These are phyloP conservation scores for Piaya cayana DNA, from an alignment of 2,113 vertebrate species.

Conservation along the genomic window DNA sequence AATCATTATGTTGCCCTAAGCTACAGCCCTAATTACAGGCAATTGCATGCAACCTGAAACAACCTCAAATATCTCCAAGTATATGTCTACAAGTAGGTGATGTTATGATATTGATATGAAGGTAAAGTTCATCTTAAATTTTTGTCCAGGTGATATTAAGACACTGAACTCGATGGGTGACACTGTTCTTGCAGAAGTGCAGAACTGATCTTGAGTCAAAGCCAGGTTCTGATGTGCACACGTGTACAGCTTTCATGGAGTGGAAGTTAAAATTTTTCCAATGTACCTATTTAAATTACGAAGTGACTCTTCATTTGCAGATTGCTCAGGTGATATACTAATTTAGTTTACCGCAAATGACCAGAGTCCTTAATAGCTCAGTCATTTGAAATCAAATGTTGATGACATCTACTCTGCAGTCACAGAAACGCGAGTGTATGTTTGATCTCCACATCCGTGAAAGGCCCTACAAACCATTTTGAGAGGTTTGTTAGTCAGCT, in stretches of 20 bases:
- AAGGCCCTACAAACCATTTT: not conserved
- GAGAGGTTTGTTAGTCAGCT: not conserved
- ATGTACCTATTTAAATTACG: not conserved
- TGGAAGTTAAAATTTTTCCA: not conserved
- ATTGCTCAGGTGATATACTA: not conserved
- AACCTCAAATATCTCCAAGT: not conserved
- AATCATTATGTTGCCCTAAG: not conserved
- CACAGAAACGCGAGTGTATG: rapidly evolving
- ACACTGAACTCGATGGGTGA: not conserved
- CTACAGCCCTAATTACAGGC: not conserved
- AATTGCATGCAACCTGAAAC: not conserved
- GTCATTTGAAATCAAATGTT: not conserved
- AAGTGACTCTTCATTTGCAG: not conserved
- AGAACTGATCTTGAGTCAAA: not conserved
- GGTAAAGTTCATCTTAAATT: not conserved
- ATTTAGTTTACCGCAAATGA: not conserved
- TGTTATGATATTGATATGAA: not conserved
- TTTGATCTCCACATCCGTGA: not conserved
- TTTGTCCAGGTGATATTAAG: not conserved
- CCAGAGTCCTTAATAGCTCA: not conserved
- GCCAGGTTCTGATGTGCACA: not conserved
- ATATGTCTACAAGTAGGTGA: not conserved
- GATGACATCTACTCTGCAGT: not conserved
- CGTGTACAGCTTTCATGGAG: not conserved
- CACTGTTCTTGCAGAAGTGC: not conserved